A percentile compares a stretch with the other conserved stretches of the same genome.
Evolutionary conservation across 2,797 vertebrate genomes (phyloP).

Genomic region (Cyprinella venusta): DNA sequence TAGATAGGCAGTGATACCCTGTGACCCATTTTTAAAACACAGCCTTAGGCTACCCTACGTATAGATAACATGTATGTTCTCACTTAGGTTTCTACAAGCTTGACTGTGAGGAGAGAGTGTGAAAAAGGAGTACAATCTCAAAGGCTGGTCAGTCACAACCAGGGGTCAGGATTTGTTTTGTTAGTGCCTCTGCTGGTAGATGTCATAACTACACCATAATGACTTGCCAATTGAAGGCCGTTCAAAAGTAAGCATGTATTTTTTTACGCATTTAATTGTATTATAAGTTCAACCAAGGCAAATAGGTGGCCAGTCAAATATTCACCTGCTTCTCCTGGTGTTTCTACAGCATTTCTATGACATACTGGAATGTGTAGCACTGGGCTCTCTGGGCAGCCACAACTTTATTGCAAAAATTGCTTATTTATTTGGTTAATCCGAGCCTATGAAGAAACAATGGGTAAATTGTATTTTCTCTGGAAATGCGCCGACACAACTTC

Average conservation of each 20-base stretch:
- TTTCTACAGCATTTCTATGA: neutral
- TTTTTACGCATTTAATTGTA: neutral
- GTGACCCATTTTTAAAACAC: slow-evolving; percentile 71
- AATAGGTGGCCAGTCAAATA: neutral
- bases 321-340: neutral
- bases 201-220: neutral
- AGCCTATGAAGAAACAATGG: too few species aligned
- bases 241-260: neutral
- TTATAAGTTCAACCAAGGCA: neutral
- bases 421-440: too few species aligned
- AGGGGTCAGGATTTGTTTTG: neutral
- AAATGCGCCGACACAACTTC: too few species aligned
- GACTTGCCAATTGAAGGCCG: neutral
- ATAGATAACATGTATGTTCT: slow-evolving; percentile 60
- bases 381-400: too few species aligned
- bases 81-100: slow-evolving; percentile 51
- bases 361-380: neutral
- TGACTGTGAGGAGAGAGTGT: slow-evolving; percentile 57
- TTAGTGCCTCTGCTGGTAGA: neutral
- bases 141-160: slow-evolving; percentile 14
- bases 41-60: slow-evolving; percentile 64
- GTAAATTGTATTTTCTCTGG: too few species aligned
- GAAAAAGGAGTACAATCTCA: slow-evolving; percentile 47
- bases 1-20: slow-evolving; percentile 50
- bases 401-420: too few species aligned